A percentile compares a stretch with the other conserved stretches of the same genome.
phyloP scores from a whole-genome alignment of 1,140 invertebrate genomes.

The Zaprionus nigranus region DNA sequence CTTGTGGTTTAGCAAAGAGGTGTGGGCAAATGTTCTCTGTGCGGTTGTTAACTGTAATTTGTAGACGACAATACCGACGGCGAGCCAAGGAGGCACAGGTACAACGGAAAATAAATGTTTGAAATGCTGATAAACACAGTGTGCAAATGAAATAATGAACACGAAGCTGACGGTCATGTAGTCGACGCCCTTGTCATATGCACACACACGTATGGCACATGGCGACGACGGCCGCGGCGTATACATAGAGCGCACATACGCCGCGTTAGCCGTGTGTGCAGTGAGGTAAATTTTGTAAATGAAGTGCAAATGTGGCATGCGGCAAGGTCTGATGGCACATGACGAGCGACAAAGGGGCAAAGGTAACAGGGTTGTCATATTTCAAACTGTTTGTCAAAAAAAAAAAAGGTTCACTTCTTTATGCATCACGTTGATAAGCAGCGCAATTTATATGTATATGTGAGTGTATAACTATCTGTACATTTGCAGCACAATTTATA shows the following conservation, averaged over 20 bases:
- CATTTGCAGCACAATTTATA: slow-evolving; percentile 3
- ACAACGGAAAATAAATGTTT: slow-evolving; percentile 70
- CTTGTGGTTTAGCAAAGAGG: slow-evolving; percentile 31
- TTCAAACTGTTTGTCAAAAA: slow-evolving; percentile 77
- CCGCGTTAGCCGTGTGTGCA: slow-evolving; percentile 1
- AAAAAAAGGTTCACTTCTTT: slow-evolving; percentile 25
- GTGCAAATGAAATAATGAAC: slow-evolving; percentile 77
- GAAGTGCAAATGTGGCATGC: slow-evolving; percentile 44
- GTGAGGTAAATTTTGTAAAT: slow-evolving; percentile 49
- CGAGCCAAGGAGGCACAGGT: slow-evolving; percentile 2
- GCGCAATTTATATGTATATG: slow-evolving; percentile 11
- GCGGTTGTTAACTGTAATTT: slow-evolving; percentile 53
- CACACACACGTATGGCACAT: slow-evolving; percentile 39
- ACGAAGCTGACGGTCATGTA: slow-evolving; percentile 61
- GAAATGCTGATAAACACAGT: slow-evolving; percentile 71
- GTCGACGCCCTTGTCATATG: slow-evolving; percentile 48
- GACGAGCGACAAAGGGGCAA: slow-evolving; percentile 2
- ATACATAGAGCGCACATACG: slow-evolving; percentile 14
- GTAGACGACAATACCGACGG: slow-evolving; percentile 39
- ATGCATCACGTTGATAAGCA: slow-evolving; percentile 49
- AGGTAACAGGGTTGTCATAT: slow-evolving; percentile 53
- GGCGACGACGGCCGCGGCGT: neutral
- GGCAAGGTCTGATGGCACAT: slow-evolving; percentile 15
- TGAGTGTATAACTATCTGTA: neutral
- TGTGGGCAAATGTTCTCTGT: slow-evolving; percentile 32